Evolutionary conservation across 2,113 vertebrate genomes (phyloP).

Genomic region (Alethe castanea): DNA sequence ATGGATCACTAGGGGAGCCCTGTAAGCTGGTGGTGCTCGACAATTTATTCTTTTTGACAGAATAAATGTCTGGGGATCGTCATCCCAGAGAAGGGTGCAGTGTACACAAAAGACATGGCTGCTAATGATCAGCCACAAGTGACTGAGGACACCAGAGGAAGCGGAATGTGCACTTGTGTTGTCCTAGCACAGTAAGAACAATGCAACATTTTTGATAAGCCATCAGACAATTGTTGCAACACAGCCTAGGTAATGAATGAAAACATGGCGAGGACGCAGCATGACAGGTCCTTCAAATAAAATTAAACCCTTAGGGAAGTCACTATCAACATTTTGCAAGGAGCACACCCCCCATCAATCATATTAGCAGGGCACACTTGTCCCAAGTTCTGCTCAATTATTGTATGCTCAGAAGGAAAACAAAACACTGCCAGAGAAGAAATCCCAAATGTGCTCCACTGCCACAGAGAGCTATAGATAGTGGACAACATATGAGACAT

Average conservation of each 20-base stretch:
- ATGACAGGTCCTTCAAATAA: neutral
- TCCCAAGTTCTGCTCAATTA: neutral
- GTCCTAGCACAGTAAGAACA: neutral
- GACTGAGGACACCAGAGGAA: neutral
- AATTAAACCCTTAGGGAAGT: neutral
- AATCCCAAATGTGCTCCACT: neutral
- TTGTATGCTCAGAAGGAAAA: neutral
- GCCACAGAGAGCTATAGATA: neutral
- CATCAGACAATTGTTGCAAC: neutral
- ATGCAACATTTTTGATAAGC: neutral
- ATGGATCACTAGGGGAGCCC: neutral
- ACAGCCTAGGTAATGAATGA: neutral
- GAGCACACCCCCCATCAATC: neutral
- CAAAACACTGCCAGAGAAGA: neutral
- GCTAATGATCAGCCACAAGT: neutral
- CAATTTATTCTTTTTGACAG: neutral
- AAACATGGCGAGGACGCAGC: neutral
- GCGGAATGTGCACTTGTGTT: fast-evolving
- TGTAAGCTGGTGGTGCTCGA: neutral
- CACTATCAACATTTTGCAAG: neutral
- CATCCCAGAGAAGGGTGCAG: neutral
- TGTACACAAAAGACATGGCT: neutral
- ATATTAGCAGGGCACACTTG: neutral
- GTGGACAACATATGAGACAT: neutral
- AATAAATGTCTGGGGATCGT: neutral